Evolutionary conservation across 2,888 invertebrate species (phyloP).

Genomic region (Azorinus chamasolen): DNA sequence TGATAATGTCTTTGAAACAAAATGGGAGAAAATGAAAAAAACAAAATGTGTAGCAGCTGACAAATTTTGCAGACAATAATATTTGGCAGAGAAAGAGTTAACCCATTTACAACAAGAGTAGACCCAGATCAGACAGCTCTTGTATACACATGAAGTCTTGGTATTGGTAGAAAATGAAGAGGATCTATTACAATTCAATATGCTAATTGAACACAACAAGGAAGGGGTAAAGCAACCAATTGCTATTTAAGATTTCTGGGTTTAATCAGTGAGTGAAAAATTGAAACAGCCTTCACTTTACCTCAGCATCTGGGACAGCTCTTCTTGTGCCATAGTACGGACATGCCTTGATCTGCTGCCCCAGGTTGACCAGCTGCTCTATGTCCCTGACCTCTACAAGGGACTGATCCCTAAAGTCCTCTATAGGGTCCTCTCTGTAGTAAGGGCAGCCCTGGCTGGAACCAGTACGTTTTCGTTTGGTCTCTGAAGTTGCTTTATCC

Average conservation of each 20-base stretch:
- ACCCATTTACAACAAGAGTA: too few species aligned
- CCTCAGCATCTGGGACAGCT: slow-evolving; percentile 93
- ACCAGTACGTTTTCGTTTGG: slow-evolving; percentile 87
- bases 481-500: slow-evolving; percentile 20
- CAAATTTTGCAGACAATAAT: too few species aligned
- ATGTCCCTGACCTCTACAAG: slow-evolving; percentile 92
- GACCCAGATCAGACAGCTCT: too few species aligned
- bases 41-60: too few species aligned
- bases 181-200: too few species aligned
- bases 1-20: too few species aligned
- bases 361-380: slow-evolving; percentile 91
- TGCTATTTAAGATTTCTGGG: background rate
- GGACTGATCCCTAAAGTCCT: slow-evolving; percentile 77
- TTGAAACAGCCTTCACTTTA: too few species aligned
- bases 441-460: slow-evolving; percentile 87
- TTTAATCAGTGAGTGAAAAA: background rate
- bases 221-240: background rate
- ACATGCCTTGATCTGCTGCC: slow-evolving; percentile 90
- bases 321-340: slow-evolving; percentile 97
- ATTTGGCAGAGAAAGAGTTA: too few species aligned
- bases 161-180: too few species aligned
- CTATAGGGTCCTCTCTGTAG: slow-evolving; percentile 80
- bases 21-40: too few species aligned
- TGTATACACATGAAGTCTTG: too few species aligned
- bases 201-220: too few species aligned